Evolutionary conservation across 1,140 invertebrate species (phyloP).

Genomic region (Homalodisca vitripennis): DNA sequence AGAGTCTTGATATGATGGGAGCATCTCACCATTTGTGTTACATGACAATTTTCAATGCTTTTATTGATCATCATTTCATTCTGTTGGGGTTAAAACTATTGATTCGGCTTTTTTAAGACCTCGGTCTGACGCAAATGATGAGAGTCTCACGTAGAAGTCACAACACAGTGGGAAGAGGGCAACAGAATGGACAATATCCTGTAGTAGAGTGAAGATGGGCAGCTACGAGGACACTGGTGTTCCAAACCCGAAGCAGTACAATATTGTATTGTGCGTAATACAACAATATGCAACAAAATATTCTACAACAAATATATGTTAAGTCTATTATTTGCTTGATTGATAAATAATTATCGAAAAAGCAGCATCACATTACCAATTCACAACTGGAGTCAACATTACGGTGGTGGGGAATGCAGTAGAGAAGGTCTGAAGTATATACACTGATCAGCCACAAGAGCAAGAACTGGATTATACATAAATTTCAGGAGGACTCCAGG

Average conservation of each 20-base stretch:
- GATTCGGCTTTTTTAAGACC: too few species aligned
- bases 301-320: conserved; percentile 25
- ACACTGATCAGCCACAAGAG: too few species aligned
- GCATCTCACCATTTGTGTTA: neutral
- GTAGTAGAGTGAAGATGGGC: too few species aligned
- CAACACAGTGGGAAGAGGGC: neutral
- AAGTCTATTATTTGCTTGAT: conserved; percentile 11
- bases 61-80: too few species aligned
- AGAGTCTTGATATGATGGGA: conserved; percentile 7
- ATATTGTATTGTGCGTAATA: conserved; percentile 25
- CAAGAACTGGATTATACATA: too few species aligned
- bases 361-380: conserved; percentile 9
- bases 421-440: conserved; percentile 3
- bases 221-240: conserved; percentile 5
- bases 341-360: conserved; percentile 14
- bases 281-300: conserved; percentile 27
- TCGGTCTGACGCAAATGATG: too few species aligned
- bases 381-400: conserved; percentile 16
- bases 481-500: neutral
- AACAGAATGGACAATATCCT: neutral
- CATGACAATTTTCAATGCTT: neutral
- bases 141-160: neutral
- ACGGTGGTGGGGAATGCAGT: too few species aligned
- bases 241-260: conserved; percentile 20
- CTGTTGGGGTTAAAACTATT: too few species aligned